These are phyloP conservation scores for Cephus cinctus DNA, from an alignment of 1,140 invertebrate species.

Conservation along the genomic window DNA sequence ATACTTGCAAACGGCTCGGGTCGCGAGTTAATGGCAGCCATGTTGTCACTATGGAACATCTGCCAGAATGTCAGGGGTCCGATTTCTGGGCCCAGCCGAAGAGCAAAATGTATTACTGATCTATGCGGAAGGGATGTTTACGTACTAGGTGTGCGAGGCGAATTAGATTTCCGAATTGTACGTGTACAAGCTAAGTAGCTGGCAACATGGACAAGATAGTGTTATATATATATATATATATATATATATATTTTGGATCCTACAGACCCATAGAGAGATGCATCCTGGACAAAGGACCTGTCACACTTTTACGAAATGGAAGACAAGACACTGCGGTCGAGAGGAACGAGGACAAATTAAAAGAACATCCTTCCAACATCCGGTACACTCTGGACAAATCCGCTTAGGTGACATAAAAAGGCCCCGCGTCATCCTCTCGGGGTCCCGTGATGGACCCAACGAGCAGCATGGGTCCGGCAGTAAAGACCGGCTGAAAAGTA, in stretches of 20 bases:
- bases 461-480: conserved; percentile 20
- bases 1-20: conserved; percentile 12
- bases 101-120: background rate
- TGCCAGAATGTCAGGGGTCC: conserved; percentile 21
- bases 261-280: background rate
- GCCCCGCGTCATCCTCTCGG: conserved; percentile 26
- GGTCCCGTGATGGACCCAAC: conserved; percentile 25
- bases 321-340: background rate
- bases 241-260: conserved; percentile 13
- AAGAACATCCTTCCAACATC: conserved; percentile 33
- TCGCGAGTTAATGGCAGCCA: conserved; percentile 31
- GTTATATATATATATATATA: no score
- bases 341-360: conserved; percentile 43
- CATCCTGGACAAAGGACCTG: background rate
- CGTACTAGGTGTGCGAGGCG: no score
- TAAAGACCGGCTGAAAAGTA: no score
- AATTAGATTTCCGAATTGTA: no score
- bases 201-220: no score
- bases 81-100: conserved; percentile 10
- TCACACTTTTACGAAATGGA: no score
- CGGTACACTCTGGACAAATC: conserved; percentile 46
- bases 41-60: conserved; percentile 50
- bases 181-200: no score
- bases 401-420: conserved; percentile 42
- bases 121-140: conserved; percentile 27